Percentiles rank a stretch among this genome's conserved stretches.
These are phyloP conservation scores for Megamerina dolium DNA, from an alignment of 2,888 invertebrate genomes.

Conservation along the genomic window DNA sequence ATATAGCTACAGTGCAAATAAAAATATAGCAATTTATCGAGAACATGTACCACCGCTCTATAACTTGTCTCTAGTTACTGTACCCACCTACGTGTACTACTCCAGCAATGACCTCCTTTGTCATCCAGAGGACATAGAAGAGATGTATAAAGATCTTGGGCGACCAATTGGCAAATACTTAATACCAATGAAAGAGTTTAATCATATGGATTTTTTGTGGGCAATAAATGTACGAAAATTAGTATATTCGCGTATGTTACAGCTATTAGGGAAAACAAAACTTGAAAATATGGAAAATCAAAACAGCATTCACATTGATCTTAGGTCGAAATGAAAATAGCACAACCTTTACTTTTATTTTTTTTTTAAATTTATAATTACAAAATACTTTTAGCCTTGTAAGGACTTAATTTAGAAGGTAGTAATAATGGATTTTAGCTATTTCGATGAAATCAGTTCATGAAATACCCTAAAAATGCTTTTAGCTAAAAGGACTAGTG, in stretches of 20 bases:
- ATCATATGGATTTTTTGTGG: slow-evolving; percentile 63
- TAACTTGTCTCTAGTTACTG: slow-evolving; percentile 50
- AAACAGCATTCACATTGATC: no score
- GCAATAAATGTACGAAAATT: slow-evolving; percentile 53
- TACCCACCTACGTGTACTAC: slow-evolving; percentile 54
- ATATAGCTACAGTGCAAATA: slow-evolving; percentile 54
- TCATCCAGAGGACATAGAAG: slow-evolving; percentile 45
- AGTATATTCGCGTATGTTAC: slow-evolving; percentile 51
- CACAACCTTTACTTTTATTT: no score
- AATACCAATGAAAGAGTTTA: slow-evolving; percentile 53
- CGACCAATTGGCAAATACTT: slow-evolving; percentile 49
- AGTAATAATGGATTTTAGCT: no score
- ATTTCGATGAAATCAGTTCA: no score
- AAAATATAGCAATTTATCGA: slow-evolving; percentile 53
- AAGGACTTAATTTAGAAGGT: no score
- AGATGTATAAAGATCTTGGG: slow-evolving; percentile 38
- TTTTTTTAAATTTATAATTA: no score
- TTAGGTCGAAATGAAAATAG: no score
- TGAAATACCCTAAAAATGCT: no score
- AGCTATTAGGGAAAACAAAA: slow-evolving; percentile 29
- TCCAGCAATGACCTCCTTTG: slow-evolving; percentile 58
- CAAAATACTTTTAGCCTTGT: no score
- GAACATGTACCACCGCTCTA: slow-evolving; percentile 52
- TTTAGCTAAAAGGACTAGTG: no score
- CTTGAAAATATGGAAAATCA: no score